phyloP scores from a whole-genome alignment of 2,113 vertebrate species.

The Prunella himalayana region DNA sequence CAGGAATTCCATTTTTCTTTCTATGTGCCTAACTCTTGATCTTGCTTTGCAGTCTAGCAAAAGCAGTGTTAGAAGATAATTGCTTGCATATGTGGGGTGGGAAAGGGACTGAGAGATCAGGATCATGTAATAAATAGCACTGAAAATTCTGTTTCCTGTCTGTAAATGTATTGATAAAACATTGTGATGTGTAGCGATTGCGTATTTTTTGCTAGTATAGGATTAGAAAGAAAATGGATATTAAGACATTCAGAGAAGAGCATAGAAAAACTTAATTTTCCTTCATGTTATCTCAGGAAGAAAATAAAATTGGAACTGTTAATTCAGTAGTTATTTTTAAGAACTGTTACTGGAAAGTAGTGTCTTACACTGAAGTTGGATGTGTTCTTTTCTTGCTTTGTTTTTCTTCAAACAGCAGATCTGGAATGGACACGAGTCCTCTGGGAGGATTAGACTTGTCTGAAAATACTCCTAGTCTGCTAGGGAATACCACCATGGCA shows the following conservation, averaged over 20 bases:
- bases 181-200: neutral
- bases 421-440: conserved; percentile 84
- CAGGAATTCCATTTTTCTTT: neutral
- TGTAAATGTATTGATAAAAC: neutral
- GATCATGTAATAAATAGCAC: neutral
- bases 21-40: neutral
- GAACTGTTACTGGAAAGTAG: neutral
- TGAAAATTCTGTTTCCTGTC: neutral
- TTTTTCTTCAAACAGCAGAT: conserved; percentile 58
- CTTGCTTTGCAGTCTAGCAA: neutral
- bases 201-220: neutral
- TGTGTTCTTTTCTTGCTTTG: conserved; percentile 35
- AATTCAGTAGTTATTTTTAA: neutral
- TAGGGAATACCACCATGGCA: conserved; percentile 82
- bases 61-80: neutral
- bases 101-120: neutral
- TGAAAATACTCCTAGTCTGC: conserved; percentile 65
- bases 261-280: neutral
- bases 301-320: neutral
- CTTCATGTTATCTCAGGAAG: neutral
- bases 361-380: conserved; percentile 14
- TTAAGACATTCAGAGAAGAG: neutral
- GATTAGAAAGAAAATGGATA: neutral
- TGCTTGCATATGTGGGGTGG: neutral
- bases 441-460: conserved; percentile 77